These are phyloP conservation scores for Trachops cirrhosus DNA, from an alignment of 2,797 vertebrate species.

Conservation along the genomic window DNA sequence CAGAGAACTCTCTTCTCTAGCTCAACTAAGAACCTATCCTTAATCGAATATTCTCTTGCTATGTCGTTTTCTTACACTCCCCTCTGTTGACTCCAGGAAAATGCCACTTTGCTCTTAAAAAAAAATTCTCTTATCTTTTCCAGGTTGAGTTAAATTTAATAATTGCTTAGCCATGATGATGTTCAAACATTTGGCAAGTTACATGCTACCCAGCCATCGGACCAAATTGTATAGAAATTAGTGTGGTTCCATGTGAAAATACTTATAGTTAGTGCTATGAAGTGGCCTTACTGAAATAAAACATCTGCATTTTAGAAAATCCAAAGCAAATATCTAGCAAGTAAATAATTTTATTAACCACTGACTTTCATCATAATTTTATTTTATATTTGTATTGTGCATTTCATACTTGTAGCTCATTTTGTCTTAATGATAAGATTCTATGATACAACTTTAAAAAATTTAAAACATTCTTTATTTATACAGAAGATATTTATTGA, in stretches of 20 bases:
- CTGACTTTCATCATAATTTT: neutral
- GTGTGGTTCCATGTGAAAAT: neutral
- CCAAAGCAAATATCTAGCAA: neutral
- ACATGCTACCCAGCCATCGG: neutral
- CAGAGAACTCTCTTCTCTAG: neutral
- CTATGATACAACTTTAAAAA: neutral
- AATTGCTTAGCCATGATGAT: neutral
- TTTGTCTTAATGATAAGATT: neutral
- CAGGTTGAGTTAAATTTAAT: neutral
- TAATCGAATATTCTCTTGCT: neutral
- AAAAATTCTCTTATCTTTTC: neutral
- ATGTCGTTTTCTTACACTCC: rapidly evolving
- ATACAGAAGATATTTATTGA: neutral
- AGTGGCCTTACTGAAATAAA: neutral
- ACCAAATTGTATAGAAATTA: neutral
- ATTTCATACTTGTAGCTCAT: neutral
- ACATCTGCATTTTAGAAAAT: neutral
- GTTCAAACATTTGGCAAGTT: neutral
- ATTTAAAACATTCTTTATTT: neutral
- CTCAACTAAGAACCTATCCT: neutral
- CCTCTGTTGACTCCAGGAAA: neutral
- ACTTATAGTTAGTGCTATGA: neutral
- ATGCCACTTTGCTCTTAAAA: neutral
- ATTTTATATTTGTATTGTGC: neutral
- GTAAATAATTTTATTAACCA: neutral